Base-by-base conservation (phyloP, 2,888 invertebrate genomes). In the Volucella inflata region DNA sequence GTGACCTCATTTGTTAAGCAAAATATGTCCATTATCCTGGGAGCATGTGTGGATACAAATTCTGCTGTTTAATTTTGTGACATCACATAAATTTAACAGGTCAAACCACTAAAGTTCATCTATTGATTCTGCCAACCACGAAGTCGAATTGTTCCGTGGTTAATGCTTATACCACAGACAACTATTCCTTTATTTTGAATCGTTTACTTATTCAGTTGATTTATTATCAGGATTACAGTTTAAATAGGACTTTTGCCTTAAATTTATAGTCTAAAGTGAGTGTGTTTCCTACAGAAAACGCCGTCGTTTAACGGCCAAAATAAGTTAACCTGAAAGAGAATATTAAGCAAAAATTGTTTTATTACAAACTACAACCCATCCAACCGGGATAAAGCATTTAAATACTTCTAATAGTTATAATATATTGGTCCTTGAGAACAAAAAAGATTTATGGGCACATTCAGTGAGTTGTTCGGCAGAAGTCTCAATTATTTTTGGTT, bases 141-240 rank as follows among this genome's bases (percentile, higher is more conserved):
- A 46, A 14, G 46, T 46, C 64, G 21, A 74, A 46, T 44, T 55
- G 36, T 55, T 46, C 17, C 46, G 16, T 12, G 51, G 62, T 53
- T 74, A 14, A 42, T 12, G 53, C 14, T 53, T 17, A 3, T 40
- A 40, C 53, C 53, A 8, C 21, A 1, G 9, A 6, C 48, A 64
- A 30, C 48, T 59, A 42, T 76, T 67, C 55, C 21, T 60, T 62
- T 53, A 40, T 46, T 30, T 59, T 46, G 38, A 77, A 77, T 77
- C 77, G 55, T 70, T 77, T 77, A 70, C 62, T 70, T 68, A 64
- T 64, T 83, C 60, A 79, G 50, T 59, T 79, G 79, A 84, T 84
- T 84, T 84, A 84, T 75, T 70, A 57, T 59, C 11, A 12, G 64
- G 51, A 84, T 79, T 68, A 79, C 64, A 84, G 79, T 64, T 74